phyloP scores from a whole-genome alignment of 2,888 invertebrate species.

The Drosophila imparisetae region DNA sequence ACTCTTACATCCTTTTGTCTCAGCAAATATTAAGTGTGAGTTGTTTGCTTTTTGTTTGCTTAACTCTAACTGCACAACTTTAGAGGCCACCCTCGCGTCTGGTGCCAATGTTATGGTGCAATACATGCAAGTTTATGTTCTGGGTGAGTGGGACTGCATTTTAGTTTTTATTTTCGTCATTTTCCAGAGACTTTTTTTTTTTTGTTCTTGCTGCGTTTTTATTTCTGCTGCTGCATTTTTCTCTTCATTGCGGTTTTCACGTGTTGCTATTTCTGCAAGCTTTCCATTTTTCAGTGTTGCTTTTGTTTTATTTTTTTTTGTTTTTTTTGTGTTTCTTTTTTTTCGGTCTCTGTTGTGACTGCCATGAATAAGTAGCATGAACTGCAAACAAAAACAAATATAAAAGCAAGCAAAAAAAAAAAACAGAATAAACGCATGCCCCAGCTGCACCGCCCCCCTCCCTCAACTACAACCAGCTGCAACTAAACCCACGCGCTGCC shows the following conservation, averaged over 20 bases:
- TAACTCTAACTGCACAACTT: constrained; percentile 5
- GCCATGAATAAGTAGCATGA: constrained; percentile 62
- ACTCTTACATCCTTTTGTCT: background rate
- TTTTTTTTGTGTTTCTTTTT: constrained; percentile 29
- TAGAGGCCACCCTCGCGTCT: constrained; percentile 36
- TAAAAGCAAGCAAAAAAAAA: constrained; percentile 3
- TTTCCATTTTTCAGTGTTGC: constrained; percentile 33
- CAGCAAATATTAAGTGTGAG: background rate
- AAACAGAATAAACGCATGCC: constrained; percentile 15
- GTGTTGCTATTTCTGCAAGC: constrained; percentile 70
- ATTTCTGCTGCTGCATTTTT: constrained; percentile 35
- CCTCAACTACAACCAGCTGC: constrained; percentile 12
- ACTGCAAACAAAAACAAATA: constrained; percentile 48
- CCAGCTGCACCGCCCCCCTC: constrained; percentile 5
- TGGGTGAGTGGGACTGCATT: constrained; percentile 66
- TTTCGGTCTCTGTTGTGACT: constrained; percentile 48
- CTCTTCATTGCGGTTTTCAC: constrained; percentile 69
- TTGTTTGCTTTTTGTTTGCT: background rate
- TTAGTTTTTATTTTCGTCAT: constrained; percentile 61
- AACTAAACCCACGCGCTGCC: constrained; percentile 34
- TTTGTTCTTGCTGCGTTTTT: constrained; percentile 3
- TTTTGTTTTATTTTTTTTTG: constrained; percentile 23
- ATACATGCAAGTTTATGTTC: constrained; percentile 61
- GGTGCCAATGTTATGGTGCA: constrained; percentile 36
- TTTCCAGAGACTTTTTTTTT: constrained; percentile 33